Base-by-base conservation (phyloP, 2,888 invertebrate species). In the Lycaena phlaeas region DNA sequence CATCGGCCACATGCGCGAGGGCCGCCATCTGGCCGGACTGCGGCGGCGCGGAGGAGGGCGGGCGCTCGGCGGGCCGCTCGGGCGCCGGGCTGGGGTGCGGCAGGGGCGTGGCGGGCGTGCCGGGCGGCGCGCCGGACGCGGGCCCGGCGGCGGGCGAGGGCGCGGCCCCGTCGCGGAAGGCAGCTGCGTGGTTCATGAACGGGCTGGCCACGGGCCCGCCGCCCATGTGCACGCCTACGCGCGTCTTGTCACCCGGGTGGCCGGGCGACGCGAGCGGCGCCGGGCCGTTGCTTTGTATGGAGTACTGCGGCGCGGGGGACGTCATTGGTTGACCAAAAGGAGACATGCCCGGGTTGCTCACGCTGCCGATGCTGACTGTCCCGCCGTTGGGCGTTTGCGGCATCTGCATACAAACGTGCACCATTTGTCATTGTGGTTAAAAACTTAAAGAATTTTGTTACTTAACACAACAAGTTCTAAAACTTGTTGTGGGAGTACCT, bases 1-100 rank as follows among this genome's bases (percentile, higher is more conserved):
- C 86, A 51, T 89, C 89, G 17, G 90, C 85, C 0, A n/a, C n/a
- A n/a, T 88, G 86, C 2, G 89, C 87, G 3, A 91, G 87, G 3
- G 91, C 91, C 9, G 91, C 90, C 88, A 90, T 89, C 65, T 91
- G 90, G 6, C 91, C 90, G 12, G 91, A 90, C 63, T 89, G 12
- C 4, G 34, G 86, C 42, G 88, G 87, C 3, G 90, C 87, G 4
- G 91, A 90, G 3, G 90, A 90, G 52, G 50, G 51, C 44, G 52
- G 49, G 45, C 68, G 39, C 41, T 44, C 47, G 39, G 41, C 43
- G 36, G 41, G 48, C 49, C n/a, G 10, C 40, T 48, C 44, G 44
- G 52, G 43, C 47, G 52, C 49, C 36, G 85, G 68, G 11, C 18
- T 18, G 3, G 22, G 17, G 11, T 81, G 53, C 78, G 84, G 49